These are phyloP conservation scores for Plusia festucae DNA, from an alignment of 2,888 invertebrate genomes.

Conservation along the genomic window DNA sequence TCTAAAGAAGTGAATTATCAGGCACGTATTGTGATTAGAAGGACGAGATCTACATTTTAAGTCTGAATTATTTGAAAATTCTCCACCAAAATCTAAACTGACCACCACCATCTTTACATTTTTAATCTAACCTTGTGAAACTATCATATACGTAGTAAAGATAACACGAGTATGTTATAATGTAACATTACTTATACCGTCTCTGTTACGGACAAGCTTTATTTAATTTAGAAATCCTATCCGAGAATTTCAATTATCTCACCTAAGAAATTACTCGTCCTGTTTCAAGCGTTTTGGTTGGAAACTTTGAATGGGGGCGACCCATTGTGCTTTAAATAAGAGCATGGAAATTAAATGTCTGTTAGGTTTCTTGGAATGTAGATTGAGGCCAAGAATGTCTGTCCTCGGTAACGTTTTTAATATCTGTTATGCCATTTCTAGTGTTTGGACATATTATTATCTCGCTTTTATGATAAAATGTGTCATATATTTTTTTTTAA, in stretches of 20 bases:
- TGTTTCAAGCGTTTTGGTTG: constrained; percentile 1
- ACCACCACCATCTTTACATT: too few species aligned
- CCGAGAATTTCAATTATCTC: constrained; percentile 25
- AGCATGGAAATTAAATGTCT: constrained; percentile 67
- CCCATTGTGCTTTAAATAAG: constrained; percentile 60
- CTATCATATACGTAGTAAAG: too few species aligned
- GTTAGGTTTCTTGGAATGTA: constrained; percentile 43
- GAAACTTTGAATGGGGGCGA: constrained; percentile 47
- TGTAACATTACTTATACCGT: too few species aligned
- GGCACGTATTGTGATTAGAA: too few species aligned
- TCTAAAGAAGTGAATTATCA: too few species aligned
- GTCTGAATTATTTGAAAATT: too few species aligned
- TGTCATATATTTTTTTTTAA: too few species aligned
- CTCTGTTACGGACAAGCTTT: constrained; percentile 5
- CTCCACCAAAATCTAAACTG: too few species aligned
- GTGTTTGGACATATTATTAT: constrained; percentile 1
- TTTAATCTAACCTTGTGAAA: too few species aligned
- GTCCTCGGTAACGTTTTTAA: constrained; percentile 27
- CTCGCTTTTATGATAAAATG: neutral
- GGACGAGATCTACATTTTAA: too few species aligned
- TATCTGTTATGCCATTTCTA: constrained; percentile 32
- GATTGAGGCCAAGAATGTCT: constrained; percentile 26
- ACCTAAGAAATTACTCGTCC: constrained; percentile 12
- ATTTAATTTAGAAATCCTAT: constrained; percentile 12
- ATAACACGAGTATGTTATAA: too few species aligned